Conservation (phyloP, 2,113 vertebrate species). For the Dromaius novaehollandiae region DNA sequence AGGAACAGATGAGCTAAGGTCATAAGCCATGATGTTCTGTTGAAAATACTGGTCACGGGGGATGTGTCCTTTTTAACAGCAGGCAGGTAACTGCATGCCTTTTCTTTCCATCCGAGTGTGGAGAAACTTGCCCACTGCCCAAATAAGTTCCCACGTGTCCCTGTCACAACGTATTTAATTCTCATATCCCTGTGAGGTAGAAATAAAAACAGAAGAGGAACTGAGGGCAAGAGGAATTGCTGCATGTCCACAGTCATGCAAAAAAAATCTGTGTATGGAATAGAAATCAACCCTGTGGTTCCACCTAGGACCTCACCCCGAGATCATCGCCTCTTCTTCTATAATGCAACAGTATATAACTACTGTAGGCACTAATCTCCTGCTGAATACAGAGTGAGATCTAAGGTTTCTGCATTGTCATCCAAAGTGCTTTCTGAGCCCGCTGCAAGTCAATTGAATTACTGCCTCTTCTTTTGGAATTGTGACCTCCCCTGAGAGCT, state of each 20-base stretch:
- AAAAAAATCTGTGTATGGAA: neutral
- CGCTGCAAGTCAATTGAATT: neutral
- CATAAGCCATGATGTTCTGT: neutral
- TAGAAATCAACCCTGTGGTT: neutral
- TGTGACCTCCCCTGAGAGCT: neutral
- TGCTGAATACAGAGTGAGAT: neutral
- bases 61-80: neutral
- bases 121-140: neutral
- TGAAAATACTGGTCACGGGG: neutral
- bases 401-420: neutral
- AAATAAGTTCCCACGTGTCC: neutral
- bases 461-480: neutral
- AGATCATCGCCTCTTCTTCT: neutral
- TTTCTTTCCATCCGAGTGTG: neutral
- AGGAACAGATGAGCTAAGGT: conserved; percentile 9
- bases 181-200: neutral
- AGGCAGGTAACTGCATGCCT: neutral
- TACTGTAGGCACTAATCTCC: neutral
- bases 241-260: neutral
- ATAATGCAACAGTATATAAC: neutral
- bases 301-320: neutral
- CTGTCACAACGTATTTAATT: neutral
- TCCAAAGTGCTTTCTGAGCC: neutral
- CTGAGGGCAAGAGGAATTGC: neutral
- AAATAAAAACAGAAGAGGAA: neutral